Evolutionary conservation across 1,140 invertebrate genomes (phyloP), one percentile per base, ranked within the genome.

Genomic region (Drosophila nigromelanica): DNA sequence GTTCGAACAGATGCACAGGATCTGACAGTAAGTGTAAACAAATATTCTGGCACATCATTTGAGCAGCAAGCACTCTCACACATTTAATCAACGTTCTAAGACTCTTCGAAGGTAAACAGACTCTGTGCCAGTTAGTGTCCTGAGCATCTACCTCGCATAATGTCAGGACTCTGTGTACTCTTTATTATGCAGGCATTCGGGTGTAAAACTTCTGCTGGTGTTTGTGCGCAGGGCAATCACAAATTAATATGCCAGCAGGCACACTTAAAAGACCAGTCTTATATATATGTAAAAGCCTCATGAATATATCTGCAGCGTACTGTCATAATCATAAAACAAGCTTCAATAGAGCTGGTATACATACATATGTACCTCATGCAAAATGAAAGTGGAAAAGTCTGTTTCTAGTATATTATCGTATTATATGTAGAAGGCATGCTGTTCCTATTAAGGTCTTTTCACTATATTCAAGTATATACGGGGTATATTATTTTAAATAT

Each of bases 41-140:
- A 59, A 67, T 67, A 64, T 66, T 27, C 61, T n/a, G 61, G 63
- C 62, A 77, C 70, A 54, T 56, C 27, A 42, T 40, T 12, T 59
- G 50, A 40, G 27, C 45, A 50, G 47, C 45, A 67, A 61, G 62
- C 27, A 39, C 52, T 42, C 48, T 54, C 50, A 66, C 72, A 62
- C 72, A 80, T 76, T 83, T 79, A 60, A 58, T 67, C 51, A 79
- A 68, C 64, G 58, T 68, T 60, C 45, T 48, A 78, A 45, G 64
- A 77, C 40, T 43, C 15, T 55, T 50, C 63, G 45, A 55, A 48
- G 42, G 63, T 21, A 67, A 56, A 50, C 64, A 61, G 42, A 15
- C 8, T 18, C 33, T 12, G 33, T n/a, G 18, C 18, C 40, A 27
- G 8, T 21, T 35, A 15, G 30, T 56, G 18, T 10, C 24, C 33